Evolutionary conservation across 2,888 invertebrate genomes (phyloP).

Genomic region (Elgonia sp.): DNA sequence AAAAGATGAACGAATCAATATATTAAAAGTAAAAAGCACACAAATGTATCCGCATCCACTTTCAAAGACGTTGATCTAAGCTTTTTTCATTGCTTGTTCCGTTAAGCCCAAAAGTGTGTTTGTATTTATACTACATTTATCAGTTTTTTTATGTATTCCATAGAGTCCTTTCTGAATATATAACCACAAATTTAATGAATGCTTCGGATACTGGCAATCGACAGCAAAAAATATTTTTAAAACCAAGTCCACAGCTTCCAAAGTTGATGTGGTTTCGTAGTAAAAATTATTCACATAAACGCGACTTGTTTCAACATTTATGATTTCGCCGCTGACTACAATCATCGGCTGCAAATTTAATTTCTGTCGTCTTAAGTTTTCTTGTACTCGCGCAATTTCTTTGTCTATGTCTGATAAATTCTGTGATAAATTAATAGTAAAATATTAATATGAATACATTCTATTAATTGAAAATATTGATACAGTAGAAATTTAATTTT

Average conservation of each 20-base stretch:
- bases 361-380: background rate
- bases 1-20: background rate
- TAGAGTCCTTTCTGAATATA: slow-evolving; percentile 38
- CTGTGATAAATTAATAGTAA: background rate
- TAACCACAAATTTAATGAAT: slow-evolving; percentile 43
- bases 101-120: slow-evolving; percentile 13
- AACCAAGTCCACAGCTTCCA: slow-evolving; percentile 37
- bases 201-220: slow-evolving; percentile 51
- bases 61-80: background rate
- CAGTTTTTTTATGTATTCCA: slow-evolving; percentile 1
- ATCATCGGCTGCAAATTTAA: background rate
- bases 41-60: background rate
- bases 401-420: background rate
- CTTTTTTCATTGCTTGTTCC: background rate
- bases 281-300: slow-evolving; percentile 2
- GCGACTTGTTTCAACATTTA: background rate
- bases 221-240: slow-evolving; percentile 41
- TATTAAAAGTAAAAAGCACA: background rate
- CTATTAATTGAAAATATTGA: too few species aligned
- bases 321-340: background rate
- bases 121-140: slow-evolving; percentile 27
- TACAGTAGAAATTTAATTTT: too few species aligned
- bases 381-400: background rate
- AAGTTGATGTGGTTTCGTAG: background rate
- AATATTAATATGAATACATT: too few species aligned